These are phyloP conservation scores for Orussus abietinus DNA, from an alignment of 1,140 invertebrate species.

Conservation along the genomic window DNA sequence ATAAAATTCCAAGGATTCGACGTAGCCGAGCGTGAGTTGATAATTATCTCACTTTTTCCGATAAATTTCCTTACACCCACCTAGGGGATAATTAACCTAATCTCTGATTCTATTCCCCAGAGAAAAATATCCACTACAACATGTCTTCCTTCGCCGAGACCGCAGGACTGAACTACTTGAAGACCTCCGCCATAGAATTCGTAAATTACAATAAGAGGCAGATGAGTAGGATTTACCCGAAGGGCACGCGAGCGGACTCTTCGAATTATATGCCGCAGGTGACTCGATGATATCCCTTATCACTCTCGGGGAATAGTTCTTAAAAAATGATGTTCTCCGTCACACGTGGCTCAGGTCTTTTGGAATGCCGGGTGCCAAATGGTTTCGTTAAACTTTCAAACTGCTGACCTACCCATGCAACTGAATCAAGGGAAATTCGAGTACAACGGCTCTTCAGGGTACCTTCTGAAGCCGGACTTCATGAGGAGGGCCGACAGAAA, in stretches of 20 bases:
- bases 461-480: slow-evolving; percentile 98
- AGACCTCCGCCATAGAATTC: slow-evolving; percentile 95
- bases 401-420: slow-evolving; percentile 98
- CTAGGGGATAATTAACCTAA: not conserved
- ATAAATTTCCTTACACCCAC: slow-evolving; percentile 10
- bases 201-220: slow-evolving; percentile 99
- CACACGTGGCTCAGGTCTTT: slow-evolving; percentile 63
- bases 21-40: slow-evolving; percentile 83
- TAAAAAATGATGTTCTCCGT: slow-evolving; percentile 6
- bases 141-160: slow-evolving; percentile 99
- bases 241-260: slow-evolving; percentile 96
- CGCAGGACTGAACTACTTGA: slow-evolving; percentile 90
- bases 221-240: slow-evolving; percentile 98
- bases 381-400: slow-evolving; percentile 99
- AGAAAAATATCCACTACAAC: slow-evolving; percentile 92
- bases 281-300: slow-evolving; percentile 15
- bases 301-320: not conserved
- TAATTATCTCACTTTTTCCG: slow-evolving; percentile 7
- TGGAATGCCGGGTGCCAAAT: slow-evolving; percentile 94
- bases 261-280: slow-evolving; percentile 99
- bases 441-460: slow-evolving; percentile 95
- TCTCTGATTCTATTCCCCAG: slow-evolving; percentile 54
- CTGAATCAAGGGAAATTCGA: slow-evolving; percentile 99
- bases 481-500: slow-evolving; percentile 93
- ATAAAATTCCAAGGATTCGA: slow-evolving; percentile 99